phyloP scores from a whole-genome alignment of 2,797 vertebrate genomes.

The Vultur gryphus region DNA sequence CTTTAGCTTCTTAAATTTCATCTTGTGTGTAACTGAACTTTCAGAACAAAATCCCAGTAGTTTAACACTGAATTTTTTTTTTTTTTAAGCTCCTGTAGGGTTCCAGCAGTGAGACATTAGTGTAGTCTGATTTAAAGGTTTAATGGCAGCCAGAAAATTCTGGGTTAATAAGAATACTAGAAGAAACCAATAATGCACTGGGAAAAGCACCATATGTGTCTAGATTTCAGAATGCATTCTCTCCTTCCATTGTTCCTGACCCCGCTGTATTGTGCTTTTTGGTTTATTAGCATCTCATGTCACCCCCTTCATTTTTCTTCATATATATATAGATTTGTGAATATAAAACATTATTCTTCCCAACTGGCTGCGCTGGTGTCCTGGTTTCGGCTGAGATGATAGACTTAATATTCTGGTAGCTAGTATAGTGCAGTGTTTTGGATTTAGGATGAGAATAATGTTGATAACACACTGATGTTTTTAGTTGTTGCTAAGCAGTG shows the following conservation, averaged over 20 bases:
- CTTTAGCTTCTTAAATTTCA: neutral
- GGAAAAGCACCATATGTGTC: neutral
- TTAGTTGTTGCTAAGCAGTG: too few relatives aligned
- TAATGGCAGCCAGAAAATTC: neutral
- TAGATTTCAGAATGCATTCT: neutral
- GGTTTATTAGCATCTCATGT: neutral
- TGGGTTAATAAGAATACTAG: neutral
- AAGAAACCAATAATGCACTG: neutral
- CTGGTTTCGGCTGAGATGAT: too few relatives aligned
- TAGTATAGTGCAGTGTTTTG: too few relatives aligned
- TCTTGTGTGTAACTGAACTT: neutral
- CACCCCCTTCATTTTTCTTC: neutral
- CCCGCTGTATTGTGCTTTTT: fast-evolving
- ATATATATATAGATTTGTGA: neutral
- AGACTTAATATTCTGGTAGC: too few relatives aligned
- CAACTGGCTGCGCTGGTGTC: neutral
- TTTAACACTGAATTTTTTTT: neutral
- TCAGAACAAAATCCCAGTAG: neutral
- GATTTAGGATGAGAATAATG: too few relatives aligned
- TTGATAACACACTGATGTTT: too few relatives aligned
- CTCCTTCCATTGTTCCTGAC: neutral
- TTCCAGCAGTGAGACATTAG: neutral
- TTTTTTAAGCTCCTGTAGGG: neutral
- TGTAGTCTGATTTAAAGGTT: neutral
- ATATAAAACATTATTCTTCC: neutral